phyloP scores from a whole-genome alignment of 2,113 vertebrate species.

The Laticauda laticaudata region DNA sequence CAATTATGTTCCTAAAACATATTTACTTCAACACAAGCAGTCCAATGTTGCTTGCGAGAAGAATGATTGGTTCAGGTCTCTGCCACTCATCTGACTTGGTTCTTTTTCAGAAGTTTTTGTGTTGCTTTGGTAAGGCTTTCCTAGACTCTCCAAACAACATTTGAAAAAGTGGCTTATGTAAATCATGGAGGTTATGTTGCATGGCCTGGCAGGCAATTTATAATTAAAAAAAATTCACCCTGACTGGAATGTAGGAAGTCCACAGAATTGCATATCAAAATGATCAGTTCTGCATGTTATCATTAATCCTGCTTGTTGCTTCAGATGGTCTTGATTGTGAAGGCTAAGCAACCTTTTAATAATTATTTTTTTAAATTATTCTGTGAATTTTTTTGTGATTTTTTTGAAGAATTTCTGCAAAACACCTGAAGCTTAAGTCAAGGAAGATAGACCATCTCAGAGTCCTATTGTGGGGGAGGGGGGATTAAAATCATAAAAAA shows the following conservation, averaged over 20 bases:
- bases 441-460: constrained; percentile 17
- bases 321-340: neutral
- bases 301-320: neutral
- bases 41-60: constrained; percentile 69
- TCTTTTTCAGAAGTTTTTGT: constrained; percentile 62
- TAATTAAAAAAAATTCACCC: constrained; percentile 54
- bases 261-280: neutral
- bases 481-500: neutral
- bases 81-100: constrained; percentile 63
- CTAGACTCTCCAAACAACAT: constrained; percentile 64
- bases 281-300: neutral
- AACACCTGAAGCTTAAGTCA: neutral
- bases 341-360: neutral
- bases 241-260: constrained; percentile 35
- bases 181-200: constrained; percentile 57
- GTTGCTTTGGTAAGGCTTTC: constrained; percentile 66
- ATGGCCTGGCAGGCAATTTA: constrained; percentile 47
- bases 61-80: constrained; percentile 55
- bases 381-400: neutral
- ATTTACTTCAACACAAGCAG: constrained; percentile 57
- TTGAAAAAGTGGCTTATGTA: constrained; percentile 68
- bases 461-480: neutral
- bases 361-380: constrained; percentile 7
- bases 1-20: constrained; percentile 44
- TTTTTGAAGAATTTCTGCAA: constrained; percentile 17